A percentile compares a stretch with the other conserved stretches of the same genome.
Conservation (phyloP, 1,140 invertebrate genomes). For the Bombus balteatus region DNA sequence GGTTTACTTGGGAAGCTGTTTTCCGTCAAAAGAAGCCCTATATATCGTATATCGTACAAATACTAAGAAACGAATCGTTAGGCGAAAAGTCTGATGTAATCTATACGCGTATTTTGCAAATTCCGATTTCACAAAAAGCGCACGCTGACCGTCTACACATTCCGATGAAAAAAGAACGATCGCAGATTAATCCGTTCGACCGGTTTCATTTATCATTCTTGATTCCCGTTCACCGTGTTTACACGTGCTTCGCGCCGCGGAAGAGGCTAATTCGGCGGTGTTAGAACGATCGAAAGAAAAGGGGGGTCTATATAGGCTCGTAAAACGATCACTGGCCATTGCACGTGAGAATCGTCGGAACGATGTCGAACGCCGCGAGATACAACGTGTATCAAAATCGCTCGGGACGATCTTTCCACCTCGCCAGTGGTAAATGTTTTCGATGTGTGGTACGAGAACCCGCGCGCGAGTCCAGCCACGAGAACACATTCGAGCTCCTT, state of each 20-base stretch:
- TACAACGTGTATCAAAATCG: slow-evolving; percentile 22
- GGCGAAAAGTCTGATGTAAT: not conserved
- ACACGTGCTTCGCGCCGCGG: slow-evolving; percentile 23
- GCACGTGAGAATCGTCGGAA: slow-evolving; percentile 11
- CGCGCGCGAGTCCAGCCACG: not conserved
- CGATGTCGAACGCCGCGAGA: slow-evolving; percentile 23
- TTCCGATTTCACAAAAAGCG: not conserved
- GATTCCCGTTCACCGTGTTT: slow-evolving; percentile 37
- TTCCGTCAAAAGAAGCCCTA: no score
- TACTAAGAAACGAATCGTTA: not conserved
- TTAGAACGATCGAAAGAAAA: slow-evolving; percentile 15
- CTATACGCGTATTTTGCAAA: no score
- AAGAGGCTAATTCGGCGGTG: slow-evolving; percentile 31
- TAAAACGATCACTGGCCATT: slow-evolving; percentile 17
- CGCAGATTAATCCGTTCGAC: slow-evolving; percentile 31
- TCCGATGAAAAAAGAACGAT: not conserved
- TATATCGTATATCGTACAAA: no score
- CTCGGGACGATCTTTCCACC: slow-evolving; percentile 5
- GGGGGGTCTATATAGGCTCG: not conserved
- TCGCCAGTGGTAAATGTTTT: not conserved
- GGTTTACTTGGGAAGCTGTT: not conserved
- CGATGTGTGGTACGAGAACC: not conserved
- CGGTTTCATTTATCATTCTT: slow-evolving; percentile 41
- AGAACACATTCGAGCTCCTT: slow-evolving; percentile 19
- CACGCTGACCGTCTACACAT: not conserved